Conservation (phyloP, 2,888 invertebrate species). For the Mantis religiosa region DNA sequence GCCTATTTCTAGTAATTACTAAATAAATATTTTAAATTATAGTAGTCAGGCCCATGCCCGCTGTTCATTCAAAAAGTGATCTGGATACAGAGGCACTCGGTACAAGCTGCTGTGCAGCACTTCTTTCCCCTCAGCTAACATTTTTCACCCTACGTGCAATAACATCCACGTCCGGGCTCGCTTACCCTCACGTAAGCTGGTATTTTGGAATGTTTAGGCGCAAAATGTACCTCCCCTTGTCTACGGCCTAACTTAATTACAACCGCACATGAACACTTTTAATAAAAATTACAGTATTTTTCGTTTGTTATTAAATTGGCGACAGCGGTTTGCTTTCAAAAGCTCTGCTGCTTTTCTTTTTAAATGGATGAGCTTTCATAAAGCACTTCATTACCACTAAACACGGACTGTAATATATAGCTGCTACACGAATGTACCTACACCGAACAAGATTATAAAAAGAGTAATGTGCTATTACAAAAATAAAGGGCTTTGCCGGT, state of each 20-base stretch:
- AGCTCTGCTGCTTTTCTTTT: not conserved
- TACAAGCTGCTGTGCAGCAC: conserved; percentile 21
- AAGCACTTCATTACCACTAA: conserved; percentile 6
- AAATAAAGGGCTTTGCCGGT: not conserved
- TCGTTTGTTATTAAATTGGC: conserved; percentile 5
- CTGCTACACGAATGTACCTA: not conserved
- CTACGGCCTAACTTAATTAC: not conserved
- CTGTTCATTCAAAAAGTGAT: not conserved
- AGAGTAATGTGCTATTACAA: not conserved
- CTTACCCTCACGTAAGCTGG: not conserved
- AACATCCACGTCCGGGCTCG: not conserved
- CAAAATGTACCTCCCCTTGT: not conserved
- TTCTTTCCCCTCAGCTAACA: not conserved
- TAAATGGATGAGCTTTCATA: not conserved
- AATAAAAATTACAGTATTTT: conserved; percentile 11
- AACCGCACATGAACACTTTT: conserved; percentile 2
- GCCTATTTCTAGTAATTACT: not conserved
- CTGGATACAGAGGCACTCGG: not conserved
- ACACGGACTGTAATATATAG: not conserved
- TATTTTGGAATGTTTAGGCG: not conserved
- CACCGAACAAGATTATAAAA: not conserved
- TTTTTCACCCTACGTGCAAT: conserved; percentile 1
- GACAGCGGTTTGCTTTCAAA: conserved; percentile 11
- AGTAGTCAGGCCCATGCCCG: not conserved
- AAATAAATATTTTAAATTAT: not conserved